Percentiles rank a stretch among this genome's conserved stretches.
These are phyloP conservation scores for Rotaria sp. DNA, from an alignment of 2,888 invertebrate genomes.

Conservation along the genomic window DNA sequence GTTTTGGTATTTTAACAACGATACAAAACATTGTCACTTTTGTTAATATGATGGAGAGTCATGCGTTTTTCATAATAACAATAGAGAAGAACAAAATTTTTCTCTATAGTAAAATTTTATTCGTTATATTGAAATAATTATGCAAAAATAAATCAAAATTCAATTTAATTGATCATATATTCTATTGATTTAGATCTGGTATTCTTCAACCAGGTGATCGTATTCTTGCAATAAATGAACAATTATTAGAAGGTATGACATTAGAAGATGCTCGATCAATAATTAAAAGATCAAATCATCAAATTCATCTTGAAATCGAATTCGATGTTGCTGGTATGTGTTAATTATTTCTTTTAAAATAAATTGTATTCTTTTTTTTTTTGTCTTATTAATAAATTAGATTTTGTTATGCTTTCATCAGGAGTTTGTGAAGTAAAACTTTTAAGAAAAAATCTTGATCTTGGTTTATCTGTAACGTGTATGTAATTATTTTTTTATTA, in stretches of 20 bases:
- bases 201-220: slow-evolving; percentile 66
- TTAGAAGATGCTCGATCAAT: slow-evolving; percentile 55
- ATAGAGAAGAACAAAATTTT: no score
- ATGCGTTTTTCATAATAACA: no score
- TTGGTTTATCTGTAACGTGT: slow-evolving; percentile 64
- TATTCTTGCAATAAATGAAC: slow-evolving; percentile 74
- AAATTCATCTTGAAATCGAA: slow-evolving; percentile 73
- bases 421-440: slow-evolving; percentile 83
- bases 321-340: slow-evolving; percentile 69
- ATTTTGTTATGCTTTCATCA: slow-evolving; percentile 78
- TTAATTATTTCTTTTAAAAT: no score
- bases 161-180: no score
- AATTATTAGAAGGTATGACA: slow-evolving; percentile 59
- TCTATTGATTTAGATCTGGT: slow-evolving; percentile 46
- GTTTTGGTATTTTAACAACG: no score
- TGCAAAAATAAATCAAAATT: no score
- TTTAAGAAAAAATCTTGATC: slow-evolving; percentile 64
- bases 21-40: no score
- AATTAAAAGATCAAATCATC: slow-evolving; percentile 51
- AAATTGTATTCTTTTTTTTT: background rate
- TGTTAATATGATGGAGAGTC: no score
- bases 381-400: slow-evolving; percentile 51
- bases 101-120: no score
- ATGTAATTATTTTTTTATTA: background rate
- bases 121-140: no score